These are phyloP conservation scores for Cosmorhoe ocellata DNA, from an alignment of 2,888 invertebrate genomes.

Conservation along the genomic window DNA sequence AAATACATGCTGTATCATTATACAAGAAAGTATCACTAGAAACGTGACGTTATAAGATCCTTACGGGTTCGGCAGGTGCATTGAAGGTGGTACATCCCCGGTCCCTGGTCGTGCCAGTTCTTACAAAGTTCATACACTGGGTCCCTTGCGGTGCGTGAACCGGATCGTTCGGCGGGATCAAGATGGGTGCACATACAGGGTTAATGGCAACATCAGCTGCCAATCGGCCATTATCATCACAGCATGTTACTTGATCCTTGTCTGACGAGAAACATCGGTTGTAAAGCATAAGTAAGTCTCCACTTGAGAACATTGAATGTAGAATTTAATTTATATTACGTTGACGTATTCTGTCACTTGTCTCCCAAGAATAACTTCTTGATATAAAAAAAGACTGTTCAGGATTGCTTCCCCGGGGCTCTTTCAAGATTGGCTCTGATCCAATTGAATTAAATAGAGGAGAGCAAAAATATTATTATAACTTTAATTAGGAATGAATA, in stretches of 20 bases:
- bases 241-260: slow-evolving; percentile 61
- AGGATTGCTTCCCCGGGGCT: too few relatives aligned
- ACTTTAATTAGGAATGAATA: background rate
- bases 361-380: too few relatives aligned
- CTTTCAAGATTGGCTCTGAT: slow-evolving; percentile 5
- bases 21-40: too few relatives aligned
- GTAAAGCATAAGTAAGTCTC: too few relatives aligned
- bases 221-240: slow-evolving; percentile 63
- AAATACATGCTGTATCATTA: too few relatives aligned
- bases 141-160: slow-evolving; percentile 77
- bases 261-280: slow-evolving; percentile 41
- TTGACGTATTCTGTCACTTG: too few relatives aligned
- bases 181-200: slow-evolving; percentile 65
- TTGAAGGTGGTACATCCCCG: slow-evolving; percentile 84
- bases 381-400: too few relatives aligned
- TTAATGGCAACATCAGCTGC: slow-evolving; percentile 52
- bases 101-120: slow-evolving; percentile 86
- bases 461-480: background rate
- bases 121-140: slow-evolving; percentile 88
- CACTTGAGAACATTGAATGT: too few relatives aligned
- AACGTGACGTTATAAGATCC: background rate
- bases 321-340: too few relatives aligned
- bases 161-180: slow-evolving; percentile 65
- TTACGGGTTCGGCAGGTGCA: slow-evolving; percentile 88
- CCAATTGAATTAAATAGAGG: background rate